A percentile compares a stretch with the other conserved stretches of the same genome.
Conservation (phyloP, 2,113 vertebrate genomes). For the Eptesicus fuscus region DNA sequence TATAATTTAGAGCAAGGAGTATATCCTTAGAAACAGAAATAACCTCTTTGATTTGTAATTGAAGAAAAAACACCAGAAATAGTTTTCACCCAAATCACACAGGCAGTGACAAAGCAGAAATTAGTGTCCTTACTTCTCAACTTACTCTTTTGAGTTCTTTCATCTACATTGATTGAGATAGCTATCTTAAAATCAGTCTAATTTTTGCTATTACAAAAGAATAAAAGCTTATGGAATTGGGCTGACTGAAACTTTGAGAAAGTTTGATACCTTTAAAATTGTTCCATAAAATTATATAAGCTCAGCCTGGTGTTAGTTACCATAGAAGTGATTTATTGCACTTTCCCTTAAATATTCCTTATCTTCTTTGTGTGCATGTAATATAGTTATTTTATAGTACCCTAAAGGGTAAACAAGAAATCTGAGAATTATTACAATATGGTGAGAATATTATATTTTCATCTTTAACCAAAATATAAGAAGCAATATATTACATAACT, state of each 20-base stretch:
- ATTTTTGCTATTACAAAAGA: not conserved
- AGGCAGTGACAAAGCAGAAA: not conserved
- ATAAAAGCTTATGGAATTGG: not conserved
- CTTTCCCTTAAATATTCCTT: not conserved
- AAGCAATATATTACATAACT: not conserved
- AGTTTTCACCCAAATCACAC: not conserved
- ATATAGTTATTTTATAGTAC: not conserved
- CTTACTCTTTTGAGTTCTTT: not conserved
- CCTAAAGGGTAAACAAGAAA: slow-evolving; percentile 46
- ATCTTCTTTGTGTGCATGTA: not conserved
- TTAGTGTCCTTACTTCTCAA: not conserved
- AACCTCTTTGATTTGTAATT: not conserved
- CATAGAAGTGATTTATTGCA: slow-evolving; percentile 4
- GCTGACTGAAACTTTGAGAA: not conserved
- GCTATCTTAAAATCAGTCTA: not conserved
- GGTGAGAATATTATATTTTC: not conserved
- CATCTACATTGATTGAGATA: not conserved
- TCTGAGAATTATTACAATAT: slow-evolving; percentile 8
- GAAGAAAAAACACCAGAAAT: not conserved
- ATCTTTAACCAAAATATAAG: slow-evolving; percentile 4
- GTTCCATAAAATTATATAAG: not conserved
- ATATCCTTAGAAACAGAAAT: not conserved
- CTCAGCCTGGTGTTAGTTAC: not conserved
- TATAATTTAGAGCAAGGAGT: not conserved
- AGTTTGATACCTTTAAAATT: slow-evolving; percentile 9